These are phyloP conservation scores for Dexiosoma caninum DNA, from an alignment of 2,888 invertebrate species.

Conservation along the genomic window DNA sequence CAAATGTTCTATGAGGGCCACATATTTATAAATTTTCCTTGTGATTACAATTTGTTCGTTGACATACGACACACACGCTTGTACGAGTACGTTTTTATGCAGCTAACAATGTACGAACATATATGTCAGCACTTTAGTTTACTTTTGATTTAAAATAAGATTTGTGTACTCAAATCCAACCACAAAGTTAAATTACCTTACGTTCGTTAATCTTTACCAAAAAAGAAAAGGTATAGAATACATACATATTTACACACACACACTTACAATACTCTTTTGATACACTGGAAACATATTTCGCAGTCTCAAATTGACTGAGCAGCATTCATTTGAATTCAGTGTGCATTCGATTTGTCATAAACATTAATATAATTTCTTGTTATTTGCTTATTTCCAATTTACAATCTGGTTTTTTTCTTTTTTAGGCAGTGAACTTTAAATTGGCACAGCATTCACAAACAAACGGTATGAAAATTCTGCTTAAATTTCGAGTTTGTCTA, in stretches of 20 bases:
- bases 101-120: background rate
- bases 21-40: no score
- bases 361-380: no score
- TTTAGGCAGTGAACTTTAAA: no score
- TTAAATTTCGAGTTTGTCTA: no score
- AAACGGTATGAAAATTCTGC: no score
- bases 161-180: slow-evolving; percentile 46
- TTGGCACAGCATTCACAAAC: no score
- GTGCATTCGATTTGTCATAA: no score
- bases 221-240: slow-evolving; percentile 30
- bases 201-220: slow-evolving; percentile 3
- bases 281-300: slow-evolving; percentile 21
- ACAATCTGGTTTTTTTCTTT: no score
- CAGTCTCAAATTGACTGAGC: background rate
- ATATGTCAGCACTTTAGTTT: slow-evolving; percentile 13
- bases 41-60: background rate
- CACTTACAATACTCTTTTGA: background rate
- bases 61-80: background rate
- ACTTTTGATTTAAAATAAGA: slow-evolving; percentile 53
- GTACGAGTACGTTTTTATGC: background rate
- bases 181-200: slow-evolving; percentile 49
- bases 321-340: no score
- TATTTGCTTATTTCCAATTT: no score
- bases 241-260: background rate
- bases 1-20: background rate